Percentiles rank a stretch among this genome's conserved stretches.
These are phyloP conservation scores for Eledona agricola DNA, from an alignment of 2,888 invertebrate genomes.

Conservation along the genomic window DNA sequence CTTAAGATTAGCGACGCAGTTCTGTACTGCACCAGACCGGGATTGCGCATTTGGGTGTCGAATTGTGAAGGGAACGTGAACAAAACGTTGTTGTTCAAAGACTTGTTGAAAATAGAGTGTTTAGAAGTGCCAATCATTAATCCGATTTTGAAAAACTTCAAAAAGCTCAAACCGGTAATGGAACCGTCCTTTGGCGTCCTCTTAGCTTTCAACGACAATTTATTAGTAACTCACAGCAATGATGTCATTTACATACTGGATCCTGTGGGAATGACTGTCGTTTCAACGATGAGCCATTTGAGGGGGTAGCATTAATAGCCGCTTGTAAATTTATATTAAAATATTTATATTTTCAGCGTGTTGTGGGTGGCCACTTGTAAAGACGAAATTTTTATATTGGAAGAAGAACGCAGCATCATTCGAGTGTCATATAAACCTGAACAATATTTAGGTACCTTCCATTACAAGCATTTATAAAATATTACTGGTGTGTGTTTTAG, in stretches of 20 bases:
- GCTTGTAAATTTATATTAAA: neutral
- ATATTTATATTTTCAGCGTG: constrained; percentile 60
- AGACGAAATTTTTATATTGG: constrained; percentile 84
- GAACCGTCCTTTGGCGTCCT: constrained; percentile 74
- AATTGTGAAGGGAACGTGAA: constrained; percentile 79
- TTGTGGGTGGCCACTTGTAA: constrained; percentile 70
- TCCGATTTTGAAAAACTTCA: constrained; percentile 66
- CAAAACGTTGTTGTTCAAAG: constrained; percentile 84
- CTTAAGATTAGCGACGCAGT: constrained; percentile 63
- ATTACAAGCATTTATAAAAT: neutral
- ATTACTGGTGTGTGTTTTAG: constrained; percentile 7
- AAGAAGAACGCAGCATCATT: constrained; percentile 79
- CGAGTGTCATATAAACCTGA: constrained; percentile 82
- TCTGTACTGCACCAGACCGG: constrained; percentile 83
- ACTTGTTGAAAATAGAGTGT: constrained; percentile 58
- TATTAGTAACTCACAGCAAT: constrained; percentile 79
- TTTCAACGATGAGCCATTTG: constrained; percentile 72
- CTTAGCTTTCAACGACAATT: constrained; percentile 73
- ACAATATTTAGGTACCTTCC: constrained; percentile 31
- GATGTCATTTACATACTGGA: constrained; percentile 78
- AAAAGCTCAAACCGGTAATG: constrained; percentile 58
- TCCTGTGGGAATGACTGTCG: constrained; percentile 72
- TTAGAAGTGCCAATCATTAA: constrained; percentile 77
- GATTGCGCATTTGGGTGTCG: constrained; percentile 85
- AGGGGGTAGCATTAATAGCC: constrained; percentile 64